Evolutionary conservation across 2,797 vertebrate genomes (phyloP).

Genomic region (Pangasius macronema): DNA sequence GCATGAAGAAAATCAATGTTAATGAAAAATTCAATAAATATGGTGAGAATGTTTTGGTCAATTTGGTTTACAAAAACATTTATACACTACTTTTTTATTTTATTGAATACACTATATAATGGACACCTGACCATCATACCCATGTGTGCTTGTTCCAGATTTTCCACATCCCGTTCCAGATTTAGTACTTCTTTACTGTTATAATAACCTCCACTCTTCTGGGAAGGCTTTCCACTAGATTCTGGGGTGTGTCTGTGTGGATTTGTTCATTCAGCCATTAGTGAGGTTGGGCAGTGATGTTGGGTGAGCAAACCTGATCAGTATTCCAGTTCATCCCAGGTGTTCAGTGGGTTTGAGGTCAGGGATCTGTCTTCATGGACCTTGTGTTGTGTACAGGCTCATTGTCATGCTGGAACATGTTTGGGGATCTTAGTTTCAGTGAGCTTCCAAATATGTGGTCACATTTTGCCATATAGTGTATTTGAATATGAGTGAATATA

Average conservation of each 20-base stretch:
- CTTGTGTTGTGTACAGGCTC: not conserved
- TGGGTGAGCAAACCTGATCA: not conserved
- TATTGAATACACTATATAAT: not conserved
- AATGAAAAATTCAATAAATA: not conserved
- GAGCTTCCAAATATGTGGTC: not conserved
- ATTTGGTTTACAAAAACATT: not conserved
- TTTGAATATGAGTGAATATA: not conserved
- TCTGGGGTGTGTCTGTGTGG: not conserved
- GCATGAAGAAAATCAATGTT: not conserved
- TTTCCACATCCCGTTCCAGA: not conserved
- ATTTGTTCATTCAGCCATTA: not conserved
- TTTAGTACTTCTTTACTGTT: not conserved
- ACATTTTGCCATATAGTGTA: not conserved
- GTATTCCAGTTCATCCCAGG: not conserved
- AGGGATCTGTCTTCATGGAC: not conserved
- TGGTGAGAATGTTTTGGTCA: not conserved
- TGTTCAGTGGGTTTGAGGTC: not conserved
- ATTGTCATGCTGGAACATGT: not conserved
- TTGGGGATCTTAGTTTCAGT: not conserved
- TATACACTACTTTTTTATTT: not conserved
- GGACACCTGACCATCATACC: not conserved
- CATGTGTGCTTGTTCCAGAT: not conserved
- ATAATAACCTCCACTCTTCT: not conserved
- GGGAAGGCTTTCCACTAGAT: not conserved
- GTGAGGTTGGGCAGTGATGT: not conserved